Evolutionary conservation across 2,888 invertebrate species (phyloP), one percentile per base, ranked within the genome.

Genomic region (Anoncus sp.): DNA sequence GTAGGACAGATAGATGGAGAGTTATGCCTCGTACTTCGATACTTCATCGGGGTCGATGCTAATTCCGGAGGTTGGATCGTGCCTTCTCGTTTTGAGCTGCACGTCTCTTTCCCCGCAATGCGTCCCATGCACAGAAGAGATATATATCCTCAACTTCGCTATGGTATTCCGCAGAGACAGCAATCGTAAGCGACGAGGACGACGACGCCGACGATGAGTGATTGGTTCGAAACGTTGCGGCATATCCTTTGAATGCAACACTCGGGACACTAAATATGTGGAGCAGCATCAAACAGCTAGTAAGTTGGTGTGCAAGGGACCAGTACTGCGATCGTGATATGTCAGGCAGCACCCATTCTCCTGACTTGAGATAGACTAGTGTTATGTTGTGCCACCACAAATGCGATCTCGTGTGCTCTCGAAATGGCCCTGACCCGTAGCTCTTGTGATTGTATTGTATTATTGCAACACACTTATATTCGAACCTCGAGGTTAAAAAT

Each of bases 321-420:
- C 57, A 27, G 53, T 60, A 43, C 49, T 27, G 57, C 24, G 84
- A 85, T 85, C 85, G 85, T 85, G 85, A 85, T 85, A 85, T 85
- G 85, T 82, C 85, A 85, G 81, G 77, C 82, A 75, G 84, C 81
- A 77, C 86, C 86, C 85, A 86, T 86, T 86, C 85, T 86, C 85
- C 81, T 83, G 79, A 63, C 75, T 75, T 24, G 59, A 59, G 51
- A 76, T 63, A 65, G 53, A 38, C 65, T 47, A 24, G 65, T 63
- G 49, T 60, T 51, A 43, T 57, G 12, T 51, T 27, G 27, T 60
- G 49, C 47, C 55, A 69, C 38, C 57, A 51, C 63, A 43, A 67
- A 75, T 75, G 31, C 40, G 62, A 70, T 75, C 63, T 63, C 75
- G 51, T 24, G 51, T 24, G 40, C 66, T 67, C 45, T 73, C 73